A percentile compares a stretch with the other conserved stretches of the same genome.
These are phyloP conservation scores for Parnassius glacialis DNA, from an alignment of 2,888 invertebrate genomes.

Conservation along the genomic window DNA sequence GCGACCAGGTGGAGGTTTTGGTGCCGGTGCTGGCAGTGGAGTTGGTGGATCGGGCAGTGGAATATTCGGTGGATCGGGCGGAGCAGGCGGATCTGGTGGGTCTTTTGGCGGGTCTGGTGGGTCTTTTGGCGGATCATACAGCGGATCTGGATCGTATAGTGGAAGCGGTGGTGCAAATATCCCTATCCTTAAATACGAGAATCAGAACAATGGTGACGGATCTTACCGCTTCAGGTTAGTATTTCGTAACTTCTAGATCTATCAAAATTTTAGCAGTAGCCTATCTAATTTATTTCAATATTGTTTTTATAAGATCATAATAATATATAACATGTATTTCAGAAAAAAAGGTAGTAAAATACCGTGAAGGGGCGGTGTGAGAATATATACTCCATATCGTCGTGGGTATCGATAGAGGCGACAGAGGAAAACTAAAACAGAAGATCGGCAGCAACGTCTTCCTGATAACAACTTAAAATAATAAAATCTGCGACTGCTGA, in stretches of 20 bases:
- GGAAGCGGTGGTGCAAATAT: slow-evolving; percentile 53
- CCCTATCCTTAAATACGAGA: slow-evolving; percentile 83
- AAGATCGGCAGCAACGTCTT: no score
- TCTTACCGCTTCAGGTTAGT: slow-evolving; percentile 83
- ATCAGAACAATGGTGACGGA: slow-evolving; percentile 84
- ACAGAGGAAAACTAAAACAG: no score
- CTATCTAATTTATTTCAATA: no score
- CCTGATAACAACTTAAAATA: no score
- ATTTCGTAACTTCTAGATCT: neutral
- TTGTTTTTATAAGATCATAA: no score
- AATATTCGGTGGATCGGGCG: slow-evolving; percentile 44
- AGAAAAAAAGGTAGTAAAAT: no score
- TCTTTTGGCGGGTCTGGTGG: slow-evolving; percentile 5
- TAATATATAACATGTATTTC: no score
- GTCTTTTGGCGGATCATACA: slow-evolving; percentile 27
- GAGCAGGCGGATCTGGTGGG: slow-evolving; percentile 35
- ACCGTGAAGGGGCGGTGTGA: no score
- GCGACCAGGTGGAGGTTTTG: slow-evolving; percentile 40
- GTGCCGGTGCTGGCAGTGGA: slow-evolving; percentile 36
- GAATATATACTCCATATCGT: no score
- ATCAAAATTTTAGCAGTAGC: no score
- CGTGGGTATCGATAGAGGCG: no score
- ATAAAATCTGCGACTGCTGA: no score
- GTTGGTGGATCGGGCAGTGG: slow-evolving; percentile 37
- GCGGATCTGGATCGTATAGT: slow-evolving; percentile 36